phyloP scores from a whole-genome alignment of 92 coral and sea anemone species.

The Pocillopora meandrina region DNA sequence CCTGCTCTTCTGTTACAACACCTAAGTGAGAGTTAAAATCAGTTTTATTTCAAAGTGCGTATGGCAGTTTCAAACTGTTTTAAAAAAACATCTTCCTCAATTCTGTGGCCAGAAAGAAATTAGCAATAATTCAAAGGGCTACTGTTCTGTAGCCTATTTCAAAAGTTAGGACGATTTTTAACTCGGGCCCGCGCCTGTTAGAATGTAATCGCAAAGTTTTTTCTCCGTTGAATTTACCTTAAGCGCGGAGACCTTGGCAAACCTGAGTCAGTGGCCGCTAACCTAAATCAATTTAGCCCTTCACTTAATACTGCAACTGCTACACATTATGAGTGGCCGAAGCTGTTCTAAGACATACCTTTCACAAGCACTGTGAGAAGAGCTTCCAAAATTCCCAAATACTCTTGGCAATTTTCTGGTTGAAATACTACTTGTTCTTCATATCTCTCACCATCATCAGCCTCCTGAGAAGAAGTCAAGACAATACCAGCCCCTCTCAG shows the following conservation, averaged over 20 bases:
- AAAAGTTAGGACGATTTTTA: too few species aligned
- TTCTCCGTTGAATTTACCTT: too few species aligned
- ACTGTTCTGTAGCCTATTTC: too few species aligned
- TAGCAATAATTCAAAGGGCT: too few species aligned
- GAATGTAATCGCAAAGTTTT: too few species aligned
- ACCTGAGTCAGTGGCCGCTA: too few species aligned
- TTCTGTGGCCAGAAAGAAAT: too few species aligned
- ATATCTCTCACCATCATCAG: slow-evolving; percentile 70
- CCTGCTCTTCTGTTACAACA: slow-evolving; percentile 71
- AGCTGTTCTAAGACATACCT: slow-evolving; percentile 44
- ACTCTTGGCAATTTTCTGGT: slow-evolving; percentile 77
- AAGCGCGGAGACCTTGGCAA: too few species aligned
- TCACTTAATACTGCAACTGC: not conserved
- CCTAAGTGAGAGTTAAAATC: slow-evolving; percentile 34
- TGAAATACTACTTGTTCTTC: slow-evolving; percentile 82
- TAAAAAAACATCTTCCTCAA: too few species aligned
- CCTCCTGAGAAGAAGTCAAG: slow-evolving; percentile 56
- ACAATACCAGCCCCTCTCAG: slow-evolving; percentile 81
- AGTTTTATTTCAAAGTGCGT: not conserved
- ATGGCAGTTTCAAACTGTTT: not conserved
- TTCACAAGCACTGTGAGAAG: slow-evolving; percentile 68
- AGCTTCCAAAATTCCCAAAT: slow-evolving; percentile 64
- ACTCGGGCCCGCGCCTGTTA: too few species aligned
- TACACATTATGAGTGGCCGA: not conserved
- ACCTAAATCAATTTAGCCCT: not conserved